phyloP scores from a whole-genome alignment of 2,888 invertebrate genomes.

The Trichogramma evanescens region DNA sequence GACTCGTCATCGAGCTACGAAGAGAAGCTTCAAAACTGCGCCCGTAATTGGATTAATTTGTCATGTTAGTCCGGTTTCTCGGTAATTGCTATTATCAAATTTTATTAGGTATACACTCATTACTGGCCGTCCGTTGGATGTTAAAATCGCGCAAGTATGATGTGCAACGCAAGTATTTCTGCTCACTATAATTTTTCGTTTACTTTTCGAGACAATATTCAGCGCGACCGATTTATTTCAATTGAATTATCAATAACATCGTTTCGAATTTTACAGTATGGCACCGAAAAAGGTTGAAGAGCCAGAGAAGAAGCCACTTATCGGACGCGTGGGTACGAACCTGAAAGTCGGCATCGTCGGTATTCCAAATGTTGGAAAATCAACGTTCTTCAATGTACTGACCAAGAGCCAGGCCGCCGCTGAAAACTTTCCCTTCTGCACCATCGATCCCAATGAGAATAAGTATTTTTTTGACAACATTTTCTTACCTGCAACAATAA shows the following conservation, averaged over 20 bases:
- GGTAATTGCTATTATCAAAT: too few relatives aligned
- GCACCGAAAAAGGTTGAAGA: slow-evolving; percentile 86
- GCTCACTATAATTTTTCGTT: too few relatives aligned
- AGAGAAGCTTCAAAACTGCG: too few relatives aligned
- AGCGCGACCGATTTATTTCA: too few relatives aligned
- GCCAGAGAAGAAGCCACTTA: slow-evolving; percentile 80
- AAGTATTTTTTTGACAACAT: slow-evolving; percentile 58
- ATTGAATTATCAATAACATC: not conserved
- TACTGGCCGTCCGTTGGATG: too few relatives aligned
- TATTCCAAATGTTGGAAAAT: slow-evolving; percentile 98
- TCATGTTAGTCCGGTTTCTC: too few relatives aligned
- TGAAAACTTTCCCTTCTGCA: slow-evolving; percentile 99
- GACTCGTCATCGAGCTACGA: too few relatives aligned
- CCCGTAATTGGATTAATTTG: too few relatives aligned
- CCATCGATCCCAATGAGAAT: slow-evolving; percentile 99
- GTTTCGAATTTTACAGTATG: slow-evolving; percentile 50
- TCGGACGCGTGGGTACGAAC: slow-evolving; percentile 93
- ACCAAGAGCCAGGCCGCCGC: slow-evolving; percentile 96
- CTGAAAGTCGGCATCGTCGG: slow-evolving; percentile 93
- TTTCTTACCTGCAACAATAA: not conserved
- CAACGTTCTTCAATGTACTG: slow-evolving; percentile 98
- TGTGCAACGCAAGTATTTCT: not conserved
- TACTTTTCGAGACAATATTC: too few relatives aligned
- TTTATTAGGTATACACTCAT: too few relatives aligned
- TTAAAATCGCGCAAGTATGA: too few relatives aligned